Base-by-base conservation (phyloP, 30 jellyfish, hydroid and myxozoan genomes). In the Chrysaora quinquecirrha region DNA sequence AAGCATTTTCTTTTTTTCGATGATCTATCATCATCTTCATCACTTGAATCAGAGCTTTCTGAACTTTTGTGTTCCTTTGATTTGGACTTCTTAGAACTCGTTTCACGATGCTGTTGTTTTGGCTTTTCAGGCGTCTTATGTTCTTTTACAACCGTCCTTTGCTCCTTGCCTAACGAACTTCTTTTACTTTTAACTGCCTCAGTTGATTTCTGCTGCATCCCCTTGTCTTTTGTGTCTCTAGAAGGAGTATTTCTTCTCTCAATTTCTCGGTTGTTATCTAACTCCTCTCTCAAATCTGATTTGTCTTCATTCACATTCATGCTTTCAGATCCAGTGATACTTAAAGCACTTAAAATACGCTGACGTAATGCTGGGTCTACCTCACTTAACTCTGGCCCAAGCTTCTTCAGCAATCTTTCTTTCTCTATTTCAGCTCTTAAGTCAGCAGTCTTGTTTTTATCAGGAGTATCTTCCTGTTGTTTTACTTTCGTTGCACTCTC, bases 371-470 rank as follows among this genome's bases (percentile, higher is more conserved):
- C 76, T 19, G 95, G 84, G 58, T 92, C 98, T 34, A 92, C 34
- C 30, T 58, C 73, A 1, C 34, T 88, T 75, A 92, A 56, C 60
- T 84, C 98, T 9, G 98, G 98, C 18, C 86, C 96, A 9, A 92
- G 38, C 46, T 86, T 74, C 50, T 82, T 92, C 27, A 87, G 66
- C 14, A 92, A 58, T 46, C 96, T 61, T 63, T 92, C 98, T 38
- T 91, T 71, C 64, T 92, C 98, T 12, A 83, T 71, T 64, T 87
- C 90, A 33, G 73, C 30, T 18, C 97, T 71, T 16, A 90, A 76
- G 64, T 90, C 97, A 20, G 54, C 96, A 2, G 63, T 89, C 25
- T 58, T 46, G 27, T 75, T 32, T 0, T 22, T 21, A 20, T 23
- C 87, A 12, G 61, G 19, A 11, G 28, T 33, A 11, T 25, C 80